These are phyloP conservation scores for Globodera ellingtonae DNA, from an alignment of 1,140 invertebrate genomes.

Conservation along the genomic window DNA sequence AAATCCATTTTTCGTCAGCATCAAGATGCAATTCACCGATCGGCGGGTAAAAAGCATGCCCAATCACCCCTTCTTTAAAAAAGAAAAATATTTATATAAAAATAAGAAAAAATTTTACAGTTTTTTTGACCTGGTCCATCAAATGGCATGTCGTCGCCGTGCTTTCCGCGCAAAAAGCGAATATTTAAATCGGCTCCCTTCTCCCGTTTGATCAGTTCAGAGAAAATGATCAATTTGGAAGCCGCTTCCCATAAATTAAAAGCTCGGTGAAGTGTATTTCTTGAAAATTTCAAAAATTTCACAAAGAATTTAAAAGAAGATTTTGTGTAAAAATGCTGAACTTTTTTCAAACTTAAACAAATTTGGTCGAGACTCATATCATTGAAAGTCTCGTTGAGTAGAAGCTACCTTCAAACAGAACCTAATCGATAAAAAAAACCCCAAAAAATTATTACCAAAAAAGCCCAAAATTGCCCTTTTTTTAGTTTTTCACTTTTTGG, in stretches of 20 bases:
- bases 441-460: too few species aligned
- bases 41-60: slow-evolving; percentile 63
- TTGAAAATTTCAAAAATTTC: slow-evolving; percentile 47
- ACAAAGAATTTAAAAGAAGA: too few species aligned
- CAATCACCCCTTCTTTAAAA: slow-evolving; percentile 59
- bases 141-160: slow-evolving; percentile 59
- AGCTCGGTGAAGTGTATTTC: slow-evolving; percentile 60
- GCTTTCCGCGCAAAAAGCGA: slow-evolving; percentile 50
- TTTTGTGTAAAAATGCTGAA: too few species aligned
- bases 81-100: slow-evolving; percentile 27
- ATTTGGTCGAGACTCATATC: too few species aligned
- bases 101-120: slow-evolving; percentile 1
- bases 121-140: slow-evolving; percentile 47
- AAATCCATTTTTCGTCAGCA: slow-evolving; percentile 63
- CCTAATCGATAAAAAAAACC: too few species aligned
- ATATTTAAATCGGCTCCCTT: slow-evolving; percentile 29
- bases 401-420: too few species aligned
- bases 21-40: slow-evolving; percentile 63
- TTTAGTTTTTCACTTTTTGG: slow-evolving; percentile 1
- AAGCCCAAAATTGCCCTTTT: not conserved
- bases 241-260: slow-evolving; percentile 57
- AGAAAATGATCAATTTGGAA: slow-evolving; percentile 47
- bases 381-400: too few species aligned
- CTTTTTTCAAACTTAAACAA: too few species aligned
- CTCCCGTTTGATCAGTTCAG: slow-evolving; percentile 33